Evolutionary conservation across 2,888 invertebrate genomes (phyloP).

Genomic region (Tetranychus piercei): DNA sequence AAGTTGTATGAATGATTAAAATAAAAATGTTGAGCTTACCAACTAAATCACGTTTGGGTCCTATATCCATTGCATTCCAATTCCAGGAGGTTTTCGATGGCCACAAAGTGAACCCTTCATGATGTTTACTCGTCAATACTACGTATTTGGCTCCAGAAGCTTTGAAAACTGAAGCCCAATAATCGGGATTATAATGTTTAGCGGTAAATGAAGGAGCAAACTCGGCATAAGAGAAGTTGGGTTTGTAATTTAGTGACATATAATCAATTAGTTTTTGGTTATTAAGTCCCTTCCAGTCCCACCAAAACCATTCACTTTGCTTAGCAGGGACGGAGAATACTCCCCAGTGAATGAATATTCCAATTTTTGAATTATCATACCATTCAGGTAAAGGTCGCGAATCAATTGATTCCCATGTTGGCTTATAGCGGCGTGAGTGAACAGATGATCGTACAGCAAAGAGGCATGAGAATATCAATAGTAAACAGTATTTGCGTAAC

Average conservation of each 20-base stretch:
- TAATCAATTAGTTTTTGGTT: slow-evolving; percentile 30
- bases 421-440: slow-evolving; percentile 21
- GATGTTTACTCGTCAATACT: slow-evolving; percentile 37
- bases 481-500: too few species aligned
- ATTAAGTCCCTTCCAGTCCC: slow-evolving; percentile 19
- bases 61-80: slow-evolving; percentile 36
- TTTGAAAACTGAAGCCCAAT: slow-evolving; percentile 36
- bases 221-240: slow-evolving; percentile 37
- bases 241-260: slow-evolving; percentile 35
- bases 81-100: slow-evolving; percentile 35
- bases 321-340: slow-evolving; percentile 28
- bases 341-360: slow-evolving; percentile 29
- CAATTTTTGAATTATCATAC: slow-evolving; percentile 19
- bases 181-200: slow-evolving; percentile 35
- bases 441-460: too few species aligned
- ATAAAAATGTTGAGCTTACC: slow-evolving; percentile 28
- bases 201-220: slow-evolving; percentile 36
- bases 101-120: slow-evolving; percentile 37
- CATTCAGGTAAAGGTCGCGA: slow-evolving; percentile 26
- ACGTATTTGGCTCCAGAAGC: slow-evolving; percentile 35
- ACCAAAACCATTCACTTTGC: slow-evolving; percentile 23
- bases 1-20: neutral
- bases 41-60: slow-evolving; percentile 35
- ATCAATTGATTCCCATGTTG: slow-evolving; percentile 28
- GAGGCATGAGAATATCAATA: too few species aligned